phyloP scores from a whole-genome alignment of 2,113 vertebrate species.

The Leptobrachium leishanense region DNA sequence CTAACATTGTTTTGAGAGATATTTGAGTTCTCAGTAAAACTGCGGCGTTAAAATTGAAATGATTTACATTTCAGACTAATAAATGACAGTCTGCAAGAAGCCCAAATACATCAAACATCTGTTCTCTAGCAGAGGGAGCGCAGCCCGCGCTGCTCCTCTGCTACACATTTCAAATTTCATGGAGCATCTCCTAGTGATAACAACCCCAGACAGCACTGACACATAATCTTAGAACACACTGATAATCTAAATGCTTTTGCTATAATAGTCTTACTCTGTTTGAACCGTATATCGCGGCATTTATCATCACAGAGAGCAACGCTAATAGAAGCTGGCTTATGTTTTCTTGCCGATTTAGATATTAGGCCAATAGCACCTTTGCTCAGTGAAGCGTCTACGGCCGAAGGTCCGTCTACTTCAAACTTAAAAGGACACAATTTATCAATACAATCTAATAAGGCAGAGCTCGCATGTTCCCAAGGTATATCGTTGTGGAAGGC shows the following conservation, averaged over 20 bases:
- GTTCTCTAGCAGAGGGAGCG: conserved; percentile 22
- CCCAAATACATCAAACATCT: conserved; percentile 42
- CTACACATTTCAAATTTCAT: conserved; percentile 23
- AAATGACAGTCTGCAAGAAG: conserved; percentile 25
- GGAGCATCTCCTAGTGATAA: conserved; percentile 18
- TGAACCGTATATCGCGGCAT: conserved; percentile 12
- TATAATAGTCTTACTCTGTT: conserved; percentile 17
- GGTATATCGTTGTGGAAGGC: no score
- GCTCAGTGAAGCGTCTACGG: no score
- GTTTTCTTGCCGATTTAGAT: not conserved
- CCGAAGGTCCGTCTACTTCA: no score
- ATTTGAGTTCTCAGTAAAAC: not conserved
- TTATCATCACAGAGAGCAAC: conserved; percentile 23
- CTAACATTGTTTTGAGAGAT: conserved; percentile 5
- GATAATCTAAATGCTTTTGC: conserved; percentile 33
- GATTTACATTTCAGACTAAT: conserved; percentile 32
- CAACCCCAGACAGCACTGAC: conserved; percentile 23
- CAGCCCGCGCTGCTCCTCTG: not conserved
- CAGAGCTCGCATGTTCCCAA: no score
- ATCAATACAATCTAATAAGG: no score
- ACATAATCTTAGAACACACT: conserved; percentile 26
- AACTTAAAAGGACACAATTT: no score
- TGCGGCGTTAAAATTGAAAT: conserved; percentile 20
- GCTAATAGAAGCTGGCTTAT: not conserved
- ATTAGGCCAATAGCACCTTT: not conserved